Percentiles rank a stretch among this genome's conserved stretches.
These are phyloP conservation scores for Gallinago undulata DNA, from an alignment of 2,113 vertebrate genomes.

Conservation along the genomic window DNA sequence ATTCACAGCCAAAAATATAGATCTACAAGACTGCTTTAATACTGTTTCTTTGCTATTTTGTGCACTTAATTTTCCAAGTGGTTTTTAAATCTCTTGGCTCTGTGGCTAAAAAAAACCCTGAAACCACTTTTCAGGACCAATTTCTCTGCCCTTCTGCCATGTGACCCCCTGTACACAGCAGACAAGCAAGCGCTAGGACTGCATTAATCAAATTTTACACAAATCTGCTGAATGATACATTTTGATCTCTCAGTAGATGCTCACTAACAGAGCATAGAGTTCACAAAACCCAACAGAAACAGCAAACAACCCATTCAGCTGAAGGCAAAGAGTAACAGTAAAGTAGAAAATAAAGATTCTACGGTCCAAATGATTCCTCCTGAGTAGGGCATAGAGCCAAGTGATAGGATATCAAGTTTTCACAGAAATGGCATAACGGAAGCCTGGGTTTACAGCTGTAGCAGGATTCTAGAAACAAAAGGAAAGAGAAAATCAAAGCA, in stretches of 20 bases:
- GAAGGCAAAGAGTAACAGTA: neutral
- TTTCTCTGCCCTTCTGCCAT: neutral
- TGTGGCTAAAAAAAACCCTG: neutral
- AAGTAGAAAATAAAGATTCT: neutral
- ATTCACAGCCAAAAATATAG: neutral
- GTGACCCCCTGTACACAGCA: neutral
- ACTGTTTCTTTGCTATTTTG: neutral
- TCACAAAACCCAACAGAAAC: neutral
- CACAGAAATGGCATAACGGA: neutral
- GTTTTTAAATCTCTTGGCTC: neutral
- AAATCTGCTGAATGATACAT: neutral
- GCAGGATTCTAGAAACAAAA: slow-evolving; percentile 22
- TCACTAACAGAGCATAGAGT: neutral
- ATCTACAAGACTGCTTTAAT: neutral
- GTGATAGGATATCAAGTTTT: slow-evolving; percentile 20
- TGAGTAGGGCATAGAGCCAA: neutral
- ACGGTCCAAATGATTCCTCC: neutral
- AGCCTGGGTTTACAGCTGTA: neutral
- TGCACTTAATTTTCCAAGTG: neutral
- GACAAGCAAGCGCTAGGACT: neutral
- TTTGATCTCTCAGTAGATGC: neutral
- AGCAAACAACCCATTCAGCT: neutral
- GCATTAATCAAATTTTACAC: neutral
- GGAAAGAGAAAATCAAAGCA: neutral
- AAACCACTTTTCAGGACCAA: neutral